Evolutionary conservation across 64 coral and sea anemone species (phyloP).

Genomic region (Montipora foliosa): DNA sequence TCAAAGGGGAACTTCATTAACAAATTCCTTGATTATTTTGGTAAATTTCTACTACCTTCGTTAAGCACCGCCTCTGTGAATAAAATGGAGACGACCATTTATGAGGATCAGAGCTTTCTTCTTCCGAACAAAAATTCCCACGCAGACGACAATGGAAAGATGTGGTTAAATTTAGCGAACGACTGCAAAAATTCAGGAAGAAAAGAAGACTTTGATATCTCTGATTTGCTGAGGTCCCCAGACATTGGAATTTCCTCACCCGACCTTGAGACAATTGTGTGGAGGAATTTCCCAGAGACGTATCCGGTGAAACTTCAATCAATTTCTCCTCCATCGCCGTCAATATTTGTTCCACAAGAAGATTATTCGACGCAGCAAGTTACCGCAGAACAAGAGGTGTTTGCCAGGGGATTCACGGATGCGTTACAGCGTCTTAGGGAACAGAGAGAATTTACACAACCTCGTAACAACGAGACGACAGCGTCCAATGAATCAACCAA

Average conservation of each 20-base stretch:
- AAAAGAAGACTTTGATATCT: constrained; percentile 74
- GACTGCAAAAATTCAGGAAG: constrained; percentile 68
- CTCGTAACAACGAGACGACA: constrained; percentile 12
- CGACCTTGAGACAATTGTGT: constrained; percentile 87
- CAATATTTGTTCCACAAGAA: constrained; percentile 41
- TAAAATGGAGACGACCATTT: constrained; percentile 74
- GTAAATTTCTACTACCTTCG: neutral
- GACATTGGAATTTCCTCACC: constrained; percentile 88
- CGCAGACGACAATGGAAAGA: constrained; percentile 54
- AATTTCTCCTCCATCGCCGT: neutral
- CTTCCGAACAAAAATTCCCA: constrained; percentile 70
- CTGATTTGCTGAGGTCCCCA: constrained; percentile 79
- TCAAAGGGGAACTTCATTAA: neutral
- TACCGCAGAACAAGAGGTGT: constrained; percentile 91
- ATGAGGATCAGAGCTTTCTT: constrained; percentile 84
- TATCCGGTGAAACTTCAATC: constrained; percentile 15
- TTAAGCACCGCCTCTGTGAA: neutral
- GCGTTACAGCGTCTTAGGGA: constrained; percentile 80
- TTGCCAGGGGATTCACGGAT: constrained; percentile 90
- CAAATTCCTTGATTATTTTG: neutral
- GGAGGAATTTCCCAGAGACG: constrained; percentile 64
- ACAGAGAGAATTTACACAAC: constrained; percentile 58
- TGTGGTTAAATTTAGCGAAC: constrained; percentile 59
- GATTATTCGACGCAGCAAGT: constrained; percentile 50
- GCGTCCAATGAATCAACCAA: constrained; percentile 45